These are phyloP conservation scores for Pogoniulus pusillus DNA, from an alignment of 2,797 vertebrate genomes.

Conservation along the genomic window DNA sequence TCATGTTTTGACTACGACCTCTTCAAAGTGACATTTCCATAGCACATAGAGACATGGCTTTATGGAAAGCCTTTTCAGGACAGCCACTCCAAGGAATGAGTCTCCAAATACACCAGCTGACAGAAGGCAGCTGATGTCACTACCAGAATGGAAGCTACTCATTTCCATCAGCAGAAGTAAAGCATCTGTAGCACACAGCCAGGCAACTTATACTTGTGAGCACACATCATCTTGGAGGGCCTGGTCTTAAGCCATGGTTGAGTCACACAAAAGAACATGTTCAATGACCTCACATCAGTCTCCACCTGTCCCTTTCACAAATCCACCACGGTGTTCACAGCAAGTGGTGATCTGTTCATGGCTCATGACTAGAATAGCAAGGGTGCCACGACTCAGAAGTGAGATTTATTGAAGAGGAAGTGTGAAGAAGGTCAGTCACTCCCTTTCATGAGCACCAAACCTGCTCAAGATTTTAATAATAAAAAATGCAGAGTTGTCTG, in stretches of 20 bases:
- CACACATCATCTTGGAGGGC: neutral
- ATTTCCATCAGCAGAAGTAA: neutral
- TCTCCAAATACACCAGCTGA: neutral
- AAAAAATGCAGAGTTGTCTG: slow-evolving; percentile 71
- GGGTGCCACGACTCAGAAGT: slow-evolving; percentile 54
- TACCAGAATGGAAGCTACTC: neutral
- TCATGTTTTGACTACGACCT: accelerated
- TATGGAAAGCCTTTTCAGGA: neutral
- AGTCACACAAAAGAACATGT: neutral
- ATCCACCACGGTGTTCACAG: neutral
- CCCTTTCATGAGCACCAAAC: slow-evolving; percentile 70
- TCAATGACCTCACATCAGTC: neutral
- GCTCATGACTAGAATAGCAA: slow-evolving; percentile 46
- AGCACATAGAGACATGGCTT: accelerated
- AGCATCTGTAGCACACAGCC: neutral
- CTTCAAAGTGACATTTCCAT: neutral
- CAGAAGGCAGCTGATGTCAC: neutral
- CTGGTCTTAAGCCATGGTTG: neutral
- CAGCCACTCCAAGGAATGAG: neutral
- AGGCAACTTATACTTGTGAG: neutral
- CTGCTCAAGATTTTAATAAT: slow-evolving; percentile 73
- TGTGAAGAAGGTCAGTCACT: slow-evolving; percentile 48
- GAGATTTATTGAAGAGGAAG: slow-evolving; percentile 66
- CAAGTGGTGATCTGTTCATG: slow-evolving; percentile 37
- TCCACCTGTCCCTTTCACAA: slow-evolving; percentile 7